phyloP scores from a whole-genome alignment of 2,113 vertebrate species.

The Pollimyrus isidori region DNA sequence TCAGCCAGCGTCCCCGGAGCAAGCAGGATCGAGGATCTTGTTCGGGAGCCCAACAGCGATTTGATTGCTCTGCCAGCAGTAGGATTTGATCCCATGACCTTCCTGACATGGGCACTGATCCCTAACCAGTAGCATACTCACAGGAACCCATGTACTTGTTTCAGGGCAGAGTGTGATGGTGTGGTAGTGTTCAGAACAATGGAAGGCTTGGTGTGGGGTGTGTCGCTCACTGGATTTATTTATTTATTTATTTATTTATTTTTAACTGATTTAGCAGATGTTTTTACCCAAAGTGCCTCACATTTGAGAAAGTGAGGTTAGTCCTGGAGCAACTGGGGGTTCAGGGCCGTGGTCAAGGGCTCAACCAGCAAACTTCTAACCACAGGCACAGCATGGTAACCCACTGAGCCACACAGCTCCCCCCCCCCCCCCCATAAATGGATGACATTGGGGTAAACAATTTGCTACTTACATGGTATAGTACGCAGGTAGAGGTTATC shows the following conservation, averaged over 20 bases:
- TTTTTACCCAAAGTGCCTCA: background rate
- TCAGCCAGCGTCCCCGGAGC: background rate
- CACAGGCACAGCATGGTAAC: background rate
- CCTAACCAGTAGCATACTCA: background rate
- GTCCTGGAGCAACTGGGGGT: background rate
- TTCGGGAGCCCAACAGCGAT: background rate
- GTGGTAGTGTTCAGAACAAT: background rate
- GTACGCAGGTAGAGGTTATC: constrained; percentile 98
- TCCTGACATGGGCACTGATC: background rate
- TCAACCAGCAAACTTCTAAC: background rate
- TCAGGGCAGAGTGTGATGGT: background rate
- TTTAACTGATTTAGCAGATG: background rate
- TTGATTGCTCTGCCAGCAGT: background rate
- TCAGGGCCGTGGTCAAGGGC: background rate
- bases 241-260: background rate
- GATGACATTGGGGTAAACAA: background rate
- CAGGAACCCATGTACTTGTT: background rate
- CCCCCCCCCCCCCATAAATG: background rate
- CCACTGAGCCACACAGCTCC: background rate
- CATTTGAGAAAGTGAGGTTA: background rate
- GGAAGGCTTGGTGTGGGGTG: background rate
- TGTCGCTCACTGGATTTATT: background rate
- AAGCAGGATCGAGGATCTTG: background rate
- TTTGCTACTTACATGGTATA: constrained; percentile 86
- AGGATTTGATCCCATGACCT: background rate